These are phyloP conservation scores for Rhizoglyphus robini DNA, from an alignment of 1,140 invertebrate genomes.

Conservation along the genomic window DNA sequence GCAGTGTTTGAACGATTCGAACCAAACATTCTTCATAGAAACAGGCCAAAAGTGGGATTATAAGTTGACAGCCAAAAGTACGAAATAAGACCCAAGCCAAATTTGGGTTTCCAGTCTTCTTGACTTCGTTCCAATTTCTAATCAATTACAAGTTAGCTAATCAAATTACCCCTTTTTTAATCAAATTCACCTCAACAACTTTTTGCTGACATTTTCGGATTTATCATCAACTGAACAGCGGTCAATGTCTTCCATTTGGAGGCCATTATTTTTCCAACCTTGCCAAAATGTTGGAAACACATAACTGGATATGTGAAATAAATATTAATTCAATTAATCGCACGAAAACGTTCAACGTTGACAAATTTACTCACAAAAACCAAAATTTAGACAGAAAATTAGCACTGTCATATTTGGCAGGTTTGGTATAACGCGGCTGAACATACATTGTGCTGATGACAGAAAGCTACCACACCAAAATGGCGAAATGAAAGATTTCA, in stretches of 20 bases:
- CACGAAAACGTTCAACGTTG: too few species aligned
- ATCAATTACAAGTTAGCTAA: too few species aligned
- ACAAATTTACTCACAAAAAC: too few species aligned
- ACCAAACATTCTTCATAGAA: conserved; percentile 15
- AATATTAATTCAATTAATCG: too few species aligned
- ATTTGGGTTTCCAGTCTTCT: not conserved
- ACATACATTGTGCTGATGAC: too few species aligned
- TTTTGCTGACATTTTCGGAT: not conserved
- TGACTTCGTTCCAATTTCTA: not conserved
- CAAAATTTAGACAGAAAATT: too few species aligned
- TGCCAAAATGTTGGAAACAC: conserved; percentile 8
- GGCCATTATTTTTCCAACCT: conserved; percentile 3
- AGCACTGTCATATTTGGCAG: too few species aligned
- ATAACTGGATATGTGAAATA: too few species aligned
- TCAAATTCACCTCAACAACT: not conserved
- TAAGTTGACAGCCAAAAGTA: not conserved
- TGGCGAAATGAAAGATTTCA: too few species aligned
- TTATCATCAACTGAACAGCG: conserved; percentile 16
- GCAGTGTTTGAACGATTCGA: conserved; percentile 39
- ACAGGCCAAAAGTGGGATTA: not conserved
- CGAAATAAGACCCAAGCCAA: not conserved
- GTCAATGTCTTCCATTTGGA: not conserved
- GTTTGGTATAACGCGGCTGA: too few species aligned
- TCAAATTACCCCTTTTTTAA: not conserved
- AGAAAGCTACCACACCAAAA: too few species aligned